Percentiles rank a stretch among this genome's conserved stretches.
Conservation (phyloP, 2,888 invertebrate genomes). For the Drosophila mercatorum region DNA sequence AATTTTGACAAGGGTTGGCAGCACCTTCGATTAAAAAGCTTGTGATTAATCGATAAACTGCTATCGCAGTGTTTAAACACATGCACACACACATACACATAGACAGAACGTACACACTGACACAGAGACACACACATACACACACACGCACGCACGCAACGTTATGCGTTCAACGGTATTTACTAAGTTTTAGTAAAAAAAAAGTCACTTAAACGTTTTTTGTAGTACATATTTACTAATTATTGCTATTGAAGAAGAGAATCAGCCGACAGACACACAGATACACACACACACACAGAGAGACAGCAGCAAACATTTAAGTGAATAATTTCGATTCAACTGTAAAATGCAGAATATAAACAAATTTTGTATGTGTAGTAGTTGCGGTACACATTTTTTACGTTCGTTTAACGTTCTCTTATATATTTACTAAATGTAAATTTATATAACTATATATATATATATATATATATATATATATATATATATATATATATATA, state of each 20-base stretch:
- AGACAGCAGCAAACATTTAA: conserved; percentile 41
- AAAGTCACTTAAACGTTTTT: conserved; percentile 75
- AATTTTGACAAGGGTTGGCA: conserved; percentile 61
- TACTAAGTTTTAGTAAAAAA: conserved; percentile 54
- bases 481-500: background rate
- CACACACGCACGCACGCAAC: conserved; percentile 17
- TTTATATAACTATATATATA: background rate
- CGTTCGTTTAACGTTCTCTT: conserved; percentile 73
- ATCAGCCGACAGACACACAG: conserved; percentile 10
- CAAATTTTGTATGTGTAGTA: conserved; percentile 41
- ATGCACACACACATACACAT: conserved; percentile 35
- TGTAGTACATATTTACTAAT: conserved; percentile 72
- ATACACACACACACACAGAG: conserved; percentile 16
- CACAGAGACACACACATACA: conserved; percentile 27
- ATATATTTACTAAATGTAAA: conserved; percentile 36
- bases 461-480: background rate
- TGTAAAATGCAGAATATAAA: conserved; percentile 58
- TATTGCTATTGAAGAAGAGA: conserved; percentile 51
- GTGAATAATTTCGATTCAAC: conserved; percentile 40
- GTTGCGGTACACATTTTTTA: conserved; percentile 45
- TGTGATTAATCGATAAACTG: conserved; percentile 52
- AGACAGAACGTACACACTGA: conserved; percentile 28
- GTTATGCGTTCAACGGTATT: conserved; percentile 48
- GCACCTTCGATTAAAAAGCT: conserved; percentile 42
- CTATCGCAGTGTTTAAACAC: conserved; percentile 38